Evolutionary conservation across 2,113 vertebrate species (phyloP).

Genomic region (Dipodomys merriami): DNA sequence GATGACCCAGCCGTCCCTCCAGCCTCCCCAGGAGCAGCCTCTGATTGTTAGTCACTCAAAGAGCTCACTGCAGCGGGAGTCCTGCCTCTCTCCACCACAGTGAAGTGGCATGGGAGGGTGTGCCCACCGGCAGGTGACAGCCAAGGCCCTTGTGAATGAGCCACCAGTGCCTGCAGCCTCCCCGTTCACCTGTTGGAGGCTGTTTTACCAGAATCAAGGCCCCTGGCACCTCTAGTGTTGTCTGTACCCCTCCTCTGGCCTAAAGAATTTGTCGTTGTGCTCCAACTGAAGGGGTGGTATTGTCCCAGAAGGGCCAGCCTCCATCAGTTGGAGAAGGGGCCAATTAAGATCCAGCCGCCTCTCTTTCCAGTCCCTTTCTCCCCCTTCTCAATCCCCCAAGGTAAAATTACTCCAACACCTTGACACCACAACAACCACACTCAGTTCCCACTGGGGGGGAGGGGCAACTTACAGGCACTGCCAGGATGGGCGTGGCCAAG

Average conservation of each 20-base stretch:
- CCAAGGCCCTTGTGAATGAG: not conserved
- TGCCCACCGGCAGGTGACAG: not conserved
- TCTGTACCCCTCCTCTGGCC: not conserved
- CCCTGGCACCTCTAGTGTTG: not conserved
- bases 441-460: not conserved
- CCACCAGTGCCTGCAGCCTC: not conserved
- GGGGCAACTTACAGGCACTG: not conserved
- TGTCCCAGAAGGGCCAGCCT: not conserved
- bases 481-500: too few relatives aligned
- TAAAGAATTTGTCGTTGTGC: not conserved
- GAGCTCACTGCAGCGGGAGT: not conserved
- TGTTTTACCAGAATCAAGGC: not conserved
- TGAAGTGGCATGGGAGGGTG: not conserved
- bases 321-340: not conserved
- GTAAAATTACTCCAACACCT: not conserved
- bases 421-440: not conserved
- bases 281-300: not conserved
- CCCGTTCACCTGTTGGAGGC: not conserved
- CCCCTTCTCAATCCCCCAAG: not conserved
- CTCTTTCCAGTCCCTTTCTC: not conserved
- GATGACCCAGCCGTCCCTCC: rapidly evolving
- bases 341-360: not conserved
- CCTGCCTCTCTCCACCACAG: not conserved
- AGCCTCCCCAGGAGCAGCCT: not conserved
- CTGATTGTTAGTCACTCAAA: not conserved